Conservation (phyloP, 1,140 invertebrate species). For the Octopus bimaculoides region DNA sequence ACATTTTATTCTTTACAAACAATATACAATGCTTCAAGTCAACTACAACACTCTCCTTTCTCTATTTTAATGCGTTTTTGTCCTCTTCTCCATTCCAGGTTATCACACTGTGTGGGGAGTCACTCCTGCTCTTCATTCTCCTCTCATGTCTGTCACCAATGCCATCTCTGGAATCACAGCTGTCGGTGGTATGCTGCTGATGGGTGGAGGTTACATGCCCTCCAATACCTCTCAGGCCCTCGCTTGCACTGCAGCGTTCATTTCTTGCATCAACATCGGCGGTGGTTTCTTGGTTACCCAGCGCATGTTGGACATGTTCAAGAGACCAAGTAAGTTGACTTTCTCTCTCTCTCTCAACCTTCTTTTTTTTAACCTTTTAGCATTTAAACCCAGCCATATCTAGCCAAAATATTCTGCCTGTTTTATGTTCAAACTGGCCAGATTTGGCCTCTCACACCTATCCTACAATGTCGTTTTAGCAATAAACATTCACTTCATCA, state of each 20-base stretch:
- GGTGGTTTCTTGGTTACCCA: slow-evolving; percentile 89
- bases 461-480: too few relatives aligned
- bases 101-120: slow-evolving; percentile 92
- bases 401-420: too few relatives aligned
- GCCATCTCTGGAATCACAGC: slow-evolving; percentile 89
- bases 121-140: slow-evolving; percentile 84
- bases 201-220: slow-evolving; percentile 77
- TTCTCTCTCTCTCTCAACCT: too few relatives aligned
- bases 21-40: too few relatives aligned
- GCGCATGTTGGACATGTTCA: slow-evolving; percentile 91
- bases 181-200: slow-evolving; percentile 78
- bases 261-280: slow-evolving; percentile 88
- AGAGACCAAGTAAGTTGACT: slow-evolving; percentile 63
- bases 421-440: too few relatives aligned
- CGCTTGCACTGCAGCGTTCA: slow-evolving; percentile 77
- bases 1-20: too few relatives aligned
- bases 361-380: too few relatives aligned
- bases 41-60: too few relatives aligned
- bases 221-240: slow-evolving; percentile 68
- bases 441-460: too few relatives aligned
- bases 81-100: slow-evolving; percentile 50
- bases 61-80: neutral
- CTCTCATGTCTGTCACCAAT: slow-evolving; percentile 91
- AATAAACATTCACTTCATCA: too few relatives aligned
- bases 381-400: too few relatives aligned